phyloP scores from a whole-genome alignment of 1,140 invertebrate species.

The Bilobella aurantiaca region DNA sequence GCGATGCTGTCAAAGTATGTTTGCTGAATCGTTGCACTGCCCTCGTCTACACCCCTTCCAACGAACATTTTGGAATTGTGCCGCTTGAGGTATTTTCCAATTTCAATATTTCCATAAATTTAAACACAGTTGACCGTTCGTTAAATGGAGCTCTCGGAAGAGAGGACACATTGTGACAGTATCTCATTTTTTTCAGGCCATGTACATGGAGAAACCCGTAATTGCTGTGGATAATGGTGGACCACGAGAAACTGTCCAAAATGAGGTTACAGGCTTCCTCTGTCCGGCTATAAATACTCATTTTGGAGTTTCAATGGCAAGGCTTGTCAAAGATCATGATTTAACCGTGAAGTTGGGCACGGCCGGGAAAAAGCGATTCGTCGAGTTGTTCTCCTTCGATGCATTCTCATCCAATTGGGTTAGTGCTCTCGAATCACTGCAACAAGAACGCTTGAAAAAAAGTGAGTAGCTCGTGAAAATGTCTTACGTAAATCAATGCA shows the following conservation, averaged over 20 bases:
- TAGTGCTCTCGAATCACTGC: not conserved
- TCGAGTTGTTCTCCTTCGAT: constrained; percentile 66
- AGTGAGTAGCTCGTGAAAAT: not conserved
- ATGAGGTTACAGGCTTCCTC: constrained; percentile 82
- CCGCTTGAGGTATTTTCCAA: constrained; percentile 60
- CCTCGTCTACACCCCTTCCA: constrained; percentile 87
- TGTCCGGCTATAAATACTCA: constrained; percentile 54
- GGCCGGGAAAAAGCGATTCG: constrained; percentile 57
- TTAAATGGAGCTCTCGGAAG: no score
- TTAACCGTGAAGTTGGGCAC: constrained; percentile 55
- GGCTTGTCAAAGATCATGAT: constrained; percentile 49
- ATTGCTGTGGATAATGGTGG: constrained; percentile 92
- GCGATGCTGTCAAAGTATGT: constrained; percentile 69
- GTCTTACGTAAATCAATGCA: no score
- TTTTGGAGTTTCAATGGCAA: constrained; percentile 70
- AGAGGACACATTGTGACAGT: no score
- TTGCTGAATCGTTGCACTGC: constrained; percentile 63
- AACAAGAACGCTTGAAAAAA: not conserved
- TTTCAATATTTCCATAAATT: not conserved
- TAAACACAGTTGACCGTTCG: no score
- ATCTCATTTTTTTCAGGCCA: constrained; percentile 57
- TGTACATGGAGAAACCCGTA: constrained; percentile 86
- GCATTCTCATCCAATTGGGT: constrained; percentile 48
- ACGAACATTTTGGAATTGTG: constrained; percentile 99
- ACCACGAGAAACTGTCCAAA: constrained; percentile 80